Evolutionary conservation across 2,113 vertebrate species (phyloP), one percentile per base, ranked within the genome.

Genomic region (Callaeas wilsoni): DNA sequence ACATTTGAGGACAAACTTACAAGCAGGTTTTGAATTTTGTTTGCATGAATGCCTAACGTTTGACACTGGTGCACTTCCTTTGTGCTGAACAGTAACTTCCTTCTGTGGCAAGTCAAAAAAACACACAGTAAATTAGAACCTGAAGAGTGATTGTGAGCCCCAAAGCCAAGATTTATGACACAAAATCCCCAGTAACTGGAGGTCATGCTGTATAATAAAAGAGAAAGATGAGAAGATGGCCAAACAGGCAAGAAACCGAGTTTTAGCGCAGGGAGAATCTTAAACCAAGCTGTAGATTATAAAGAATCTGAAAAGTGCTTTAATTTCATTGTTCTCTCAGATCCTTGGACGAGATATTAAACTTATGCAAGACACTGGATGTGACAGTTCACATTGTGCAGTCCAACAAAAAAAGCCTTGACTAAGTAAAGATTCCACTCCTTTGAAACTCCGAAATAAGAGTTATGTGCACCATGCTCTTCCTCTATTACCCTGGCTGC

Each of bases 321-420:
- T 65, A 68, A 81, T 59, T 83, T 86, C 47, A 81, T 47, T 90
- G 85, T 68, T 88, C 41, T 80, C 60, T 76, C 44, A 91, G 32
- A 95, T 79, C n/a, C 59, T 63, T 49, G 69, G 65, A 96, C 52
- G 84, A 89, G 55, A 73, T 77, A 85, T 32, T 79, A 75, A 78
- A 90, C 49, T 93, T 95, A 90, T 8, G 35, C 69, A 89, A 93
- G 90, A 83, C 67, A 84, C 13, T 97, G 83, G 69, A 95, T 65
- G 39, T 84, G 89, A 90, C 81, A 92, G 88, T 71, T 65, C 79
- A 83, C 30, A 49, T 13, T 85, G 39, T 84, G 35, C 56, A 87
- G 60, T 39, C 79, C 88, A 90, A 93, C 59, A 89, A 88, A 80
- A 89, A 94, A 92, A 81, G 26, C 47, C 63, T 63, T 87, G 53